Evolutionary conservation across 2,888 invertebrate genomes (phyloP), one percentile per base, ranked within the genome.

Genomic region (Argyresthia albistria): DNA sequence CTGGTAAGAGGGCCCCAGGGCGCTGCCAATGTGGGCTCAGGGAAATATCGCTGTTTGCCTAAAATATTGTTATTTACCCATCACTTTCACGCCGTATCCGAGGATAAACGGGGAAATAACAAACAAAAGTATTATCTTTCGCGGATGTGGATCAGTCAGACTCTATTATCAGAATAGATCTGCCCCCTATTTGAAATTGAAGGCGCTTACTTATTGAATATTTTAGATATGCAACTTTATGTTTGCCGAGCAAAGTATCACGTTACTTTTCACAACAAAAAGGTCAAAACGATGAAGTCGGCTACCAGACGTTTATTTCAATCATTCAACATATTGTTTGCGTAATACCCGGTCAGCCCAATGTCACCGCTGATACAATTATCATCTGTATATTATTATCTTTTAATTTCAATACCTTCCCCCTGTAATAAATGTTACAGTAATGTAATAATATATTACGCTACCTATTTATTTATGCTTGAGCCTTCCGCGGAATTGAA

Each of bases 41-140:
- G 77, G 76, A 77, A 77, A 71, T 71, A 72, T 77, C 76, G 72
- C 76, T 83, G 80, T 83, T 82, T 83, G 76, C 72, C 65, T 72
- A 73, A 80, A 82, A 82, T 79, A 81, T 80, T 81, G 75, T 77
- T 86, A 79, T 84, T 86, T 84, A 76, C 75, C 71, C 78, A 80
- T 82, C 75, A 79, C 80, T 82, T 80, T 80, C 76, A 71, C 66
- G 64, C 63, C 68, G 80, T 81, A 83, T 84, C 80, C 76, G 70
- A 61, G 71, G 71, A 79, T 83, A 76, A 80, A 79, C 78, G 75
- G 67, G 66, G 65, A 68, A 79, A 80, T 80, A 66, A 67, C 59
- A 64, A 70, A 73, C 67, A 67, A 72, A 71, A 71, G 67, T 66
- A 67, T 54, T 52, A 51, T 68, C 66, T 67, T 62, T 66, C 67